These are phyloP conservation scores for Minunthozetes semirufus DNA, from an alignment of 2,888 invertebrate species.

Conservation along the genomic window DNA sequence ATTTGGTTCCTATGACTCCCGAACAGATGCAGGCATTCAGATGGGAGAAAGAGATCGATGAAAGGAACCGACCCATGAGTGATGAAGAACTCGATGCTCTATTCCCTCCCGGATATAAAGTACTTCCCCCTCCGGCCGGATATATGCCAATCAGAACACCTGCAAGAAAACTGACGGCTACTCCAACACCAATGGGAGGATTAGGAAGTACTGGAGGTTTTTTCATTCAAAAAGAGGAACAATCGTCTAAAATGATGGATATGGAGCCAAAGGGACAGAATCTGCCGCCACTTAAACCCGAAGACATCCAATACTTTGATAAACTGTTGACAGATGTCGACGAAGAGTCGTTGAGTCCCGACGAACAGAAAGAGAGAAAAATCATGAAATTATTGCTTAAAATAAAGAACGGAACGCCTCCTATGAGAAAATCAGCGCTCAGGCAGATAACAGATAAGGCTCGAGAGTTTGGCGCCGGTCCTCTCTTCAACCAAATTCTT, in stretches of 20 bases:
- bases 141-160: slow-evolving; percentile 96
- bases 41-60: slow-evolving; percentile 98
- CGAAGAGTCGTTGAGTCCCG: slow-evolving; percentile 86
- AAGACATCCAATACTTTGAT: slow-evolving; percentile 99
- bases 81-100: slow-evolving; percentile 96
- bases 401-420: slow-evolving; percentile 99
- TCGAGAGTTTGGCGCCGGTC: slow-evolving; percentile 95
- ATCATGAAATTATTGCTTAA: slow-evolving; percentile 97
- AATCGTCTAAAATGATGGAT: slow-evolving; percentile 72
- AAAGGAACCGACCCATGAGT: slow-evolving; percentile 87
- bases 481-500: slow-evolving; percentile 96
- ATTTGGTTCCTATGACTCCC: slow-evolving; percentile 95
- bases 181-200: slow-evolving; percentile 79
- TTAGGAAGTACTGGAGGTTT: slow-evolving; percentile 58
- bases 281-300: slow-evolving; percentile 97
- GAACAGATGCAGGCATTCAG: slow-evolving; percentile 96
- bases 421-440: slow-evolving; percentile 95
- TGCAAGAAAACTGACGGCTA: slow-evolving; percentile 91
- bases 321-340: slow-evolving; percentile 95
- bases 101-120: slow-evolving; percentile 97
- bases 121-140: slow-evolving; percentile 86
- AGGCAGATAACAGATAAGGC: slow-evolving; percentile 98
- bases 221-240: slow-evolving; percentile 80
- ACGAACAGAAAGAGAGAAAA: slow-evolving; percentile 96
- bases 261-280: slow-evolving; percentile 93